These are phyloP conservation scores for Muscicapa comitata DNA, from an alignment of 2,797 vertebrate species.

Conservation along the genomic window DNA sequence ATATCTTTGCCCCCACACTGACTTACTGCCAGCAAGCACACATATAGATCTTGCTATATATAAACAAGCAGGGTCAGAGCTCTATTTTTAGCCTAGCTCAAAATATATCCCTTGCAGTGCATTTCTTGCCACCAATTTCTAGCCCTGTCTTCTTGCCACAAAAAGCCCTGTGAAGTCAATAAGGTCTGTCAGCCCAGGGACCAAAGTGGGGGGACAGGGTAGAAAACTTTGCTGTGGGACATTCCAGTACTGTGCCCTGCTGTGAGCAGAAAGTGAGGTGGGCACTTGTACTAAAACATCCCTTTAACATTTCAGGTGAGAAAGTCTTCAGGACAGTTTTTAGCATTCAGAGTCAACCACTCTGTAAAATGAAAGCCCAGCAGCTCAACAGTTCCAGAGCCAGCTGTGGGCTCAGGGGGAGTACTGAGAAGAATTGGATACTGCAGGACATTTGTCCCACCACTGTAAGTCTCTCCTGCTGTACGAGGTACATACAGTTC, in stretches of 20 bases:
- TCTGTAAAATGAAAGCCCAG: not conserved
- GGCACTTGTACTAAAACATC: not conserved
- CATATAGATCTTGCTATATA: constrained; percentile 1
- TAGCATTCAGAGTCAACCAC: not conserved
- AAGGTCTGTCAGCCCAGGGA: not conserved
- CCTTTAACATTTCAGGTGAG: not conserved
- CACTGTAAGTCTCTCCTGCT: not conserved
- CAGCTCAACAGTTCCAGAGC: not conserved
- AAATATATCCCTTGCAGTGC: not conserved
- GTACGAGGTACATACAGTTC: not conserved
- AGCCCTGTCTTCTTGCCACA: not conserved
- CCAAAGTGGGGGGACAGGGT: not conserved
- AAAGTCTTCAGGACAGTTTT: not conserved
- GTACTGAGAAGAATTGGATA: accelerated
- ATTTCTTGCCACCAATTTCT: not conserved
- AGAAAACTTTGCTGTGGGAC: not conserved
- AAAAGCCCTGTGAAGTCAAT: not conserved
- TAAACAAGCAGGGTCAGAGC: not conserved
- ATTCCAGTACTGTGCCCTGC: too few species aligned
- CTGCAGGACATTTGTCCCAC: not conserved
- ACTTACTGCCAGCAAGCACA: not conserved
- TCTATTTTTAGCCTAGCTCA: constrained; percentile 35
- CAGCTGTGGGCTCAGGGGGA: not conserved
- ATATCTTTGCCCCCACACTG: not conserved
- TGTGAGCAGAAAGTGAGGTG: not conserved